Conservation (phyloP, 1,140 invertebrate species). For the Bombus affinis region DNA sequence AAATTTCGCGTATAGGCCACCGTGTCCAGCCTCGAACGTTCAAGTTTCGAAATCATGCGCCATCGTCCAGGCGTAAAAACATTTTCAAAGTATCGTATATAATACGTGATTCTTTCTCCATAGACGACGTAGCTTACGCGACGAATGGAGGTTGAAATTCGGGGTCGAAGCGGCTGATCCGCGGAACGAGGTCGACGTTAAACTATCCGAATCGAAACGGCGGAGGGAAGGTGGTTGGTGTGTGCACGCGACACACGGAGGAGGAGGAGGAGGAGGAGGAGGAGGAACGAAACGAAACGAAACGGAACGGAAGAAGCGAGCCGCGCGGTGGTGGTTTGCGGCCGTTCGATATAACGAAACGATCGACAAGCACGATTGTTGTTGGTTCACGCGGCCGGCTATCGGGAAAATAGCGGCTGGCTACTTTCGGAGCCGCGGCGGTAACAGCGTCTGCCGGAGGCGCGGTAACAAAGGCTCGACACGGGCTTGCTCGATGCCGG, state of each 20-base stretch:
- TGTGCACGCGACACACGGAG: not conserved
- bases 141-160: not conserved
- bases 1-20: no score
- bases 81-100: not conserved
- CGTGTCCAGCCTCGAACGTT: no score
- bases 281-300: not conserved
- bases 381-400: constrained; percentile 57
- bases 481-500: constrained; percentile 29
- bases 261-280: not conserved
- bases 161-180: not conserved
- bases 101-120: not conserved
- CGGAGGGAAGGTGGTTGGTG: not conserved
- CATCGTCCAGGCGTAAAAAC: not conserved
- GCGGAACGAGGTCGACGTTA: constrained; percentile 9
- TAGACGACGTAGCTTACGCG: no score
- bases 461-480: constrained; percentile 51
- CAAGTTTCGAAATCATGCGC: no score
- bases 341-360: constrained; percentile 29
- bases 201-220: not conserved
- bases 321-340: not conserved
- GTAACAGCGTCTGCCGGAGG: constrained; percentile 29
- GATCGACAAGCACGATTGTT: constrained; percentile 63
- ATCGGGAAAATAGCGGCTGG: constrained; percentile 52
- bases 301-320: constrained; percentile 9
- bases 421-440: constrained; percentile 56